A percentile compares a stretch with the other conserved stretches of the same genome.
Conservation (phyloP, 2,113 vertebrate genomes). For the Oceanodroma tethys region DNA sequence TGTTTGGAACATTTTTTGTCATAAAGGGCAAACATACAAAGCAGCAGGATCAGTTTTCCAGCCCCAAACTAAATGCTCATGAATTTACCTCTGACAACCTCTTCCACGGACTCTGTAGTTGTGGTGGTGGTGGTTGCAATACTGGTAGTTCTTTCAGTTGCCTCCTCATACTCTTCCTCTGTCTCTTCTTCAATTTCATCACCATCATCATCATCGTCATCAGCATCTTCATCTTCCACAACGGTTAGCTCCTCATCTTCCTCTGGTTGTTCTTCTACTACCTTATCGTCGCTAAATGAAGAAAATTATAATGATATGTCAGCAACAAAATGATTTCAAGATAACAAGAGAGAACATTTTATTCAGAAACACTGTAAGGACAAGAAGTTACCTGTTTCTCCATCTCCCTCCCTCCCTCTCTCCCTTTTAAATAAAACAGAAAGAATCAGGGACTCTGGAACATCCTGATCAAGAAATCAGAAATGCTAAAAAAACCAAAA, state of each 20-base stretch:
- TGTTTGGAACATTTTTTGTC: constrained; percentile 65
- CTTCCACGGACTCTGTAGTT: constrained; percentile 95
- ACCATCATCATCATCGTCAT: constrained; percentile 72
- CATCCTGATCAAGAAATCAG: neutral
- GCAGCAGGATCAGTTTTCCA: neutral
- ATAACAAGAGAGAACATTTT: neutral
- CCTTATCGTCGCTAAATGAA: constrained; percentile 83
- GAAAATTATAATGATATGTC: neutral
- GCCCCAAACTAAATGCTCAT: neutral
- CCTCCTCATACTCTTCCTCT: constrained; percentile 82
- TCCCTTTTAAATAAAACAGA: neutral
- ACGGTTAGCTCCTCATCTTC: constrained; percentile 82
- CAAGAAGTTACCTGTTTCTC: neutral
- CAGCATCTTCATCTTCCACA: constrained; percentile 75
- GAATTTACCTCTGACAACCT: constrained; percentile 92
- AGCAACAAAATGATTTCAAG: neutral
- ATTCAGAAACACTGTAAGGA: neutral
- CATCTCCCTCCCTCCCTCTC: neutral
- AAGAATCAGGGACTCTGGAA: neutral
- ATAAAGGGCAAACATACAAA: constrained; percentile 24
- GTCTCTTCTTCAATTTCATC: constrained; percentile 80
- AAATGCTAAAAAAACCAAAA: neutral
- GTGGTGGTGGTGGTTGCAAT: constrained; percentile 95
- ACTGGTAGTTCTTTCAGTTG: constrained; percentile 87
- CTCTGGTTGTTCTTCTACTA: constrained; percentile 76